These are phyloP conservation scores for Bucorvus abyssinicus DNA, from an alignment of 2,797 vertebrate genomes.

Conservation along the genomic window DNA sequence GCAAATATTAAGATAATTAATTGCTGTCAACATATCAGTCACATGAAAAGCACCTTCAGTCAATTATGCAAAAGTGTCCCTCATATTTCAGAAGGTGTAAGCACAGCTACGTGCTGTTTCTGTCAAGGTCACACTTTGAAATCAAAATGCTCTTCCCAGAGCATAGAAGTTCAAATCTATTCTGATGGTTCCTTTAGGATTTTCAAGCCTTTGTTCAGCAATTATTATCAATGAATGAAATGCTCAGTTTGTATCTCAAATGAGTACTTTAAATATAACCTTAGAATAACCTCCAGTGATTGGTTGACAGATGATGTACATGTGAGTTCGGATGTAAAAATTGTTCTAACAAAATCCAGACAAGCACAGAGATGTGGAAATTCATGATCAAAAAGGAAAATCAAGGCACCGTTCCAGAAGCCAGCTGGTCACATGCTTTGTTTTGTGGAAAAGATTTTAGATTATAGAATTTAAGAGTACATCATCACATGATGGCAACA, in stretches of 20 bases:
- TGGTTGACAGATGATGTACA: slow-evolving; percentile 37
- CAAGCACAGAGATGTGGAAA: slow-evolving; percentile 1
- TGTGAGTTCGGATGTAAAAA: slow-evolving; percentile 31
- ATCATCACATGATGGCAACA: not conserved
- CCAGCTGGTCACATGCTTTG: not conserved
- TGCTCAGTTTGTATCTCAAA: not conserved
- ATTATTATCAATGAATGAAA: slow-evolving; percentile 35
- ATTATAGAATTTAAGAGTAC: not conserved
- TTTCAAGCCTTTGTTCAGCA: slow-evolving; percentile 20
- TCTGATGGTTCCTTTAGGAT: slow-evolving; percentile 57
- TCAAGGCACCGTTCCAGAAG: not conserved
- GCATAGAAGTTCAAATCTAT: slow-evolving; percentile 35
- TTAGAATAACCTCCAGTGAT: slow-evolving; percentile 63
- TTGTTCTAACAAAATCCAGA: slow-evolving; percentile 33
- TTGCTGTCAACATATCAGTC: slow-evolving; percentile 71
- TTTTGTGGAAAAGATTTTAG: not conserved
- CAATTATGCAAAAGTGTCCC: slow-evolving; percentile 47
- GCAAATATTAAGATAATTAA: slow-evolving; percentile 82
- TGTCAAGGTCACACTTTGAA: slow-evolving; percentile 72
- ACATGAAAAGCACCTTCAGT: slow-evolving; percentile 57
- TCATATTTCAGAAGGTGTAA: slow-evolving; percentile 10
- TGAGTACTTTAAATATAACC: slow-evolving; percentile 52
- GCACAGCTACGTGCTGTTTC: slow-evolving; percentile 22
- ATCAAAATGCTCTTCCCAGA: not conserved
- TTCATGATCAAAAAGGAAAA: not conserved